A percentile compares a stretch with the other conserved stretches of the same genome.
Evolutionary conservation across 2,797 vertebrate species (phyloP).

Genomic region (Anniella stebbinsi): DNA sequence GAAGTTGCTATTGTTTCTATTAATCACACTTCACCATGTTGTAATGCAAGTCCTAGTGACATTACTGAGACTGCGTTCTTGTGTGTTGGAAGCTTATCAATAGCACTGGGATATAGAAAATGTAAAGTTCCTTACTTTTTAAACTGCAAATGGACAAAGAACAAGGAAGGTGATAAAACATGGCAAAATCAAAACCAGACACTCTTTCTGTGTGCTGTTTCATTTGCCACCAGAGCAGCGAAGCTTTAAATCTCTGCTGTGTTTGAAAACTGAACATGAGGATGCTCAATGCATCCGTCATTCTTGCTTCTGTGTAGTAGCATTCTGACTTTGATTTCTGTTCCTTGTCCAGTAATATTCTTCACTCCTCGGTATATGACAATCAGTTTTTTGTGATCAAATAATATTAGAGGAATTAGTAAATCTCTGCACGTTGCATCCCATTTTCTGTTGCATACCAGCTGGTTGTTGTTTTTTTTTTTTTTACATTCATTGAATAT

Average conservation of each 20-base stretch:
- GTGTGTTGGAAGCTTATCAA: slow-evolving; percentile 86
- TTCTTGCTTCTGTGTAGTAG: slow-evolving; percentile 76
- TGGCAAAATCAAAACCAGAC: slow-evolving; percentile 89
- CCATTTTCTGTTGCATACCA: slow-evolving; percentile 64
- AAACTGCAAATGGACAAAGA: slow-evolving; percentile 81
- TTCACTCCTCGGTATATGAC: slow-evolving; percentile 55
- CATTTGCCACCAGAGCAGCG: slow-evolving; percentile 87
- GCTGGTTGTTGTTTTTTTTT: slow-evolving; percentile 64
- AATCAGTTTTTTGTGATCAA: slow-evolving; percentile 63
- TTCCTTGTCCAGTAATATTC: slow-evolving; percentile 61
- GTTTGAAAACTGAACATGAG: slow-evolving; percentile 80
- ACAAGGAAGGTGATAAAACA: slow-evolving; percentile 81
- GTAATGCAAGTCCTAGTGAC: slow-evolving; percentile 83
- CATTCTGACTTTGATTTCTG: slow-evolving; percentile 72
- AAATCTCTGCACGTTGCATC: slow-evolving; percentile 60
- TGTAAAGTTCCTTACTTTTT: slow-evolving; percentile 74
- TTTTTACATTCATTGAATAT: slow-evolving; percentile 66
- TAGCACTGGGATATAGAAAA: slow-evolving; percentile 87
- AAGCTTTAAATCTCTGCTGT: slow-evolving; percentile 86
- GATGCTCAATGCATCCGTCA: slow-evolving; percentile 80
- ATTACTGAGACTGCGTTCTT: slow-evolving; percentile 83
- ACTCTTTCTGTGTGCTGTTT: slow-evolving; percentile 83
- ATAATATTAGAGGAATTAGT: slow-evolving; percentile 66
- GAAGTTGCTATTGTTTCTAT: slow-evolving; percentile 79
- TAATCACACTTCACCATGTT: slow-evolving; percentile 83